Evolutionary conservation across 1,140 invertebrate genomes (phyloP), one percentile per base, ranked within the genome.

Genomic region (Mycetomoellerius zeteki): DNA sequence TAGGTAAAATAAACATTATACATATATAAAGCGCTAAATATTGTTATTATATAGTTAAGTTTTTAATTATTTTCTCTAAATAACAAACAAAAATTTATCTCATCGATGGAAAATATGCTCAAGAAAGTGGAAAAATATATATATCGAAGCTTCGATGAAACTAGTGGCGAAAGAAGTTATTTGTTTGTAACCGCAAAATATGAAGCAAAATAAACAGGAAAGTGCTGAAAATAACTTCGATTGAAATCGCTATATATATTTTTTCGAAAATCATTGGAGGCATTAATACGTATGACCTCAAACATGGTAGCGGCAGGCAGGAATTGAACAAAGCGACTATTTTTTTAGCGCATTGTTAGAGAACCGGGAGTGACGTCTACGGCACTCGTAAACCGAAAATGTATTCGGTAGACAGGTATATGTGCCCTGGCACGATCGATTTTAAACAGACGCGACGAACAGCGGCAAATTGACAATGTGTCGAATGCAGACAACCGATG

Each of bases 401-500:
- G 72, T 90, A 81, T 87, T 82, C 50, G 86, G 69, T 82, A 85
- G 85, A 71, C 89, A 89, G 89, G 86, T 90, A 89, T 91, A 91
- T 88, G 77, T 89, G 89, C 86, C 90, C 92, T 91, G 92, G 72
- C 86, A 75, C 90, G 92, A 94, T 95, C 93, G 94, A 94, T 95
- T 94, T 94, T 94, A 92, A 94, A 94, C 91, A 90, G 86, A 88
- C 89, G 89, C 91, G 93, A 93, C 91, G 91, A 92, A 88, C 90
- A 90, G 88, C 85, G 81, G 71, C 92, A 94, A 94, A 95, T 94
- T 95, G 94, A 95, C 94, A 95, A 91, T 93, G 89, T 94, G 94
- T 95, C 94, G 93, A 94, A 94, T 94, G 92, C 94, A 95, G 94
- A 85, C 92, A 88, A 91, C 91, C 90, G 88, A 92, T 92, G 93